Base-by-base conservation (phyloP, 1,140 invertebrate genomes). In the Drosophila willistoni region DNA sequence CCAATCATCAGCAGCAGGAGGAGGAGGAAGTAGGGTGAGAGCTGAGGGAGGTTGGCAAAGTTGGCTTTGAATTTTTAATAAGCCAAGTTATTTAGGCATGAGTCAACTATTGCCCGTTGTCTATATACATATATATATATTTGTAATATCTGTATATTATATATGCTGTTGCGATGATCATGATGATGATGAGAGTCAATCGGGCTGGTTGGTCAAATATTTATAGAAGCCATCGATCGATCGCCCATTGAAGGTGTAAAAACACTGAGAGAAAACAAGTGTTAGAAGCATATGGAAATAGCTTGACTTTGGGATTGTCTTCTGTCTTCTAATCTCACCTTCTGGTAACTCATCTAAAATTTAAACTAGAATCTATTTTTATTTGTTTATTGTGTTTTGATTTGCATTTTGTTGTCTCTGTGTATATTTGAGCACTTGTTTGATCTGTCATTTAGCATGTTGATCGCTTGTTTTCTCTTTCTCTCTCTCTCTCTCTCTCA, bases 1-100 rank as follows among this genome's bases (percentile, higher is more conserved):
- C 66, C 22, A 36, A 14, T 59, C 41, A 22, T 9, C 33, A 41
- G 36, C 29, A 10, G n/a, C 19, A n/a, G n/a, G n/a, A n/a, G n/a
- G n/a, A 10, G n/a, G 19, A 61, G 19, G 29, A 14, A 13, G 19
- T 12, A 19, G 61, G 14, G 34, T 3, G 51, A 1, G 6, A 22
- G 10, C 33, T 9, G 29, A 3, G 25, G 13, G n/a, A 41, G 34
- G 33, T 1, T 1, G 33, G n/a, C 22, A 22, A 51, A 51, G 39
- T 29, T 47, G 71, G 56, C 83, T 86, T 86, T 86, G 83, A 89
- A 87, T 87, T 79, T 89, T 72, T 87, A 87, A 87, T 89, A 83
- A 89, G 84, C 79, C 84, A 83, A 83, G 84, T 89, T 87, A 76
- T 87, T 89, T 89, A 84, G 84, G 77, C 79, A 87, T 87, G 83